Evolutionary conservation across 2,797 vertebrate genomes (phyloP), one percentile per base, ranked within the genome.

Genomic region (Galagoides demidoff): DNA sequence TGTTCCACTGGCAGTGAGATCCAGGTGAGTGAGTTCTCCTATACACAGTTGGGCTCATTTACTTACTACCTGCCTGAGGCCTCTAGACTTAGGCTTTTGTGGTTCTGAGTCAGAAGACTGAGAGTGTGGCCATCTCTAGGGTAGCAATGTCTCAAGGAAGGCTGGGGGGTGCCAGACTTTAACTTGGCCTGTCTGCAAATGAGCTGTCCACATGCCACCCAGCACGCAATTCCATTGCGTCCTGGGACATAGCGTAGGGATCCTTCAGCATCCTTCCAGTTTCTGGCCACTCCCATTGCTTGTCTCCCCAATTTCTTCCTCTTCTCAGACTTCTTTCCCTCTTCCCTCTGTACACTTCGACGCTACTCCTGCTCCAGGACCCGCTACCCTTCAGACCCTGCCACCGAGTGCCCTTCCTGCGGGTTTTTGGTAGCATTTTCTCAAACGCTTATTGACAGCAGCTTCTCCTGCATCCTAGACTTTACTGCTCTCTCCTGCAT

Each of bases 151-250:
- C 19, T 43, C 39, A 1, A 49, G 61, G 20, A 76, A 45, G 29
- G 39, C 0, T 3, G 64, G 31, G 64, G 0, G 43, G 34, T 23
- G 52, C 82, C 31, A 7, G 55, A 20, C 16, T 19, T 31, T n/a
- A 31, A 66, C 31, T n/a, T 19, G 9, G 31, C 64, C 64, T 66
- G 59, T 59, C 73, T 39, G 55, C 20, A 14, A 2, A 57, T 34
- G 19, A 20, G 25, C 55, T 45, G 27, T 85, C n/a, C 20, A 3
- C 0, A 1, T 9, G 9, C 43, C 31, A 20, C 11, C 22, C 16
- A 29, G 20, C 16, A 49, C 7, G 1, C 11, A 59, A 39, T 2
- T 16, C 55, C 23, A 5, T 31, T 10, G 0, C 1, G 12, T 34
- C 23, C n/a, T 4, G 7, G 31, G 34, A 17, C 59, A n/a, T 68